A percentile compares a stretch with the other conserved stretches of the same genome.
Evolutionary conservation across 2,797 vertebrate genomes (phyloP).

Genomic region (Hybognathus amarus): DNA sequence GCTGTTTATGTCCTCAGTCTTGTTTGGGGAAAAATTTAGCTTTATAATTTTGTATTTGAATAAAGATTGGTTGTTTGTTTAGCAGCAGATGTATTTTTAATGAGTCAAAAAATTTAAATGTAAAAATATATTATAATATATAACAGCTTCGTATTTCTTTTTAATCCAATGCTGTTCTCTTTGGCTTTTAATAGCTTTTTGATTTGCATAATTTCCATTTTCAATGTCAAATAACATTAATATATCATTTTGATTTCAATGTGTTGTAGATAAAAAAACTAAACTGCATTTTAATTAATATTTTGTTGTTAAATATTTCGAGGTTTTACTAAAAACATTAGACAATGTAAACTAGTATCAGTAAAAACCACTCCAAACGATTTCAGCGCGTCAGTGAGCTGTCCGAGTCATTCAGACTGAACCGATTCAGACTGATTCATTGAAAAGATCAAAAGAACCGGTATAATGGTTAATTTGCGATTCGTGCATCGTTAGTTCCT

Average conservation of each 20-base stretch:
- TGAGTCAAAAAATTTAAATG: no score
- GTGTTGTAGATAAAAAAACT: not conserved
- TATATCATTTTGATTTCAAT: not conserved
- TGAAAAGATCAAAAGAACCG: not conserved
- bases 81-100: not conserved
- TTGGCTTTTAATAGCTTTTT: no score
- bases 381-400: not conserved
- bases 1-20: not conserved
- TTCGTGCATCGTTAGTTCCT: no score
- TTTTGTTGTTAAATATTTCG: not conserved
- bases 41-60: conserved; percentile 50
- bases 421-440: not conserved
- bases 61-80: conserved; percentile 46
- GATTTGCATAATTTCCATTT: not conserved
- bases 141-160: no score
- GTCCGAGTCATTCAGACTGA: not conserved
- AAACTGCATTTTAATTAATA: not conserved
- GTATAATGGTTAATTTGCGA: not conserved
- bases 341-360: not conserved
- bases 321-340: no score
- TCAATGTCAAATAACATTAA: not conserved
- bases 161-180: no score
- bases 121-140: no score
- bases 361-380: not conserved
- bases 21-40: not conserved